Evolutionary conservation across 2,113 vertebrate genomes (phyloP).

Genomic region (Panthera leo): DNA sequence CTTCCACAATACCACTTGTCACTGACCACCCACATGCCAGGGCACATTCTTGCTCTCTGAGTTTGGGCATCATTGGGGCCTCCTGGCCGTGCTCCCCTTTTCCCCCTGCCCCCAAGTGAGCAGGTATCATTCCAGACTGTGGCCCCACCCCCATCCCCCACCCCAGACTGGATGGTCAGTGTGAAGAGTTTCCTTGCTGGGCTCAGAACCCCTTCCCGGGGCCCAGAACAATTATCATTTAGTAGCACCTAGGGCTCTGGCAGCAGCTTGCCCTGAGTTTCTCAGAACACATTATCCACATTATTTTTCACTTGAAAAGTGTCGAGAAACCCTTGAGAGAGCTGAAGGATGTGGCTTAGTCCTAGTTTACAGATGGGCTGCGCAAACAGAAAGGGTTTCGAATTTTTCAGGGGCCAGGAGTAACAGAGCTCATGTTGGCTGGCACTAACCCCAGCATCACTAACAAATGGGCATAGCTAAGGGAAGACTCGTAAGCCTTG

Average conservation of each 20-base stretch:
- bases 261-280: neutral
- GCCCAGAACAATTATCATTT: neutral
- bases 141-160: neutral
- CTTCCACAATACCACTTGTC: neutral
- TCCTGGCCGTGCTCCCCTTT: neutral
- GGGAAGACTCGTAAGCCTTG: neutral
- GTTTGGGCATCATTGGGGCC: neutral
- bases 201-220: neutral
- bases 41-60: neutral
- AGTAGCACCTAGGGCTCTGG: neutral
- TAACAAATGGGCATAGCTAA: neutral
- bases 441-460: neutral
- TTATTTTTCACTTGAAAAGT: slow-evolving; percentile 5
- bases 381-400: neutral
- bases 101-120: neutral
- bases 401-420: neutral
- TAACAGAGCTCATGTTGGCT: neutral
- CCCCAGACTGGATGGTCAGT: neutral
- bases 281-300: neutral
- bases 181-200: neutral
- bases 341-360: neutral
- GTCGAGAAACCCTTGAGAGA: slow-evolving; percentile 12
- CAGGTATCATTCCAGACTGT: neutral
- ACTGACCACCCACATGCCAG: neutral
- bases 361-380: slow-evolving; percentile 11